Percentiles rank a stretch among this genome's conserved stretches.
Evolutionary conservation across 2,113 vertebrate species (phyloP).

Genomic region (Alethe diademata): DNA sequence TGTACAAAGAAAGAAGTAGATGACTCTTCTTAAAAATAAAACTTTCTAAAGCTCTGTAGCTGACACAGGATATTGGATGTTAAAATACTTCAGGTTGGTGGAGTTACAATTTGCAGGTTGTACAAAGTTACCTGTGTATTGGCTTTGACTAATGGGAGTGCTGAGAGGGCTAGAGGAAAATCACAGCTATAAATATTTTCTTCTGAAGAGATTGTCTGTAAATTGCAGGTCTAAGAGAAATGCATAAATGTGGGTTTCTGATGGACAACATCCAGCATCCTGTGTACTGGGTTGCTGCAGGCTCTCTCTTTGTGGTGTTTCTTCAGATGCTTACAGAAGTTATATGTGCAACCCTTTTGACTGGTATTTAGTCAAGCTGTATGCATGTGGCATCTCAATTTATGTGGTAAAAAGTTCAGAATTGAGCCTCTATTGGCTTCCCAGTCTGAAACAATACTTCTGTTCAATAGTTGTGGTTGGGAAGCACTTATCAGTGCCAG

Average conservation of each 20-base stretch:
- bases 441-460: neutral
- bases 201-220: neutral
- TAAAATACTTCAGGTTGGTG: slow-evolving; percentile 31
- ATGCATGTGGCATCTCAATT: neutral
- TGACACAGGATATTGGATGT: slow-evolving; percentile 24
- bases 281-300: neutral
- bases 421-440: neutral
- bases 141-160: neutral
- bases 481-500: neutral
- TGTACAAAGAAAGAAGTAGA: slow-evolving; percentile 66
- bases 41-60: slow-evolving; percentile 41
- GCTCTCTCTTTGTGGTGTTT: neutral
- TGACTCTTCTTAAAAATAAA: slow-evolving; percentile 67
- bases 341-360: neutral
- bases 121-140: slow-evolving; percentile 12
- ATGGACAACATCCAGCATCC: neutral
- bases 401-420: neutral
- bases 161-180: slow-evolving; percentile 10
- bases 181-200: slow-evolving; percentile 16
- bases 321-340: neutral
- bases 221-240: neutral
- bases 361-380: neutral
- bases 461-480: neutral
- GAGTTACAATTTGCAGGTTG: slow-evolving; percentile 34
- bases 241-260: neutral